Evolutionary conservation across 2,888 invertebrate species (phyloP), one percentile per base, ranked within the genome.

Genomic region (Drosophila monieri): DNA sequence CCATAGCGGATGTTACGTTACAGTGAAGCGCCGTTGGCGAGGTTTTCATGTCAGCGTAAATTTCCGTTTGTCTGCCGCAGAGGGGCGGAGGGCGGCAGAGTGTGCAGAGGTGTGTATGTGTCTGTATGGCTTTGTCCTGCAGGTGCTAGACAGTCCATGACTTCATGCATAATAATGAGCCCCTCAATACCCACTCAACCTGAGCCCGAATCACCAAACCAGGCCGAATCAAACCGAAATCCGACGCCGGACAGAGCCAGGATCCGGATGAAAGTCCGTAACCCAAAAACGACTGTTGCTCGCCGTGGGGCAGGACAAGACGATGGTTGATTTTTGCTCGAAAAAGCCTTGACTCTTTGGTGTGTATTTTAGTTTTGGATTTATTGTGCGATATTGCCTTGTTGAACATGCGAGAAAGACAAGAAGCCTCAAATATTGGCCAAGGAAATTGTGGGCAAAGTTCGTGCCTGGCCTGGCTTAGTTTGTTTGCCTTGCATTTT

Each of bases 31-130:
- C 86, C 83, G 66, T 54, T 48, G 80, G 86, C 86, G 64, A 85
- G 80, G 80, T 77, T 85, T 81, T 77, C 78, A 83, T 85, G 85
- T 83, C 83, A 85, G 85, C 85, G 83, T 74, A 80, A 85, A 85
- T 84, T 85, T 84, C 85, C 83, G 83, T 84, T 83, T 68, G 71
- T 65, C 48, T 69, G 77, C 73, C 74, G 69, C 76, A 83, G 77
- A 68, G 39, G 8, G 55, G 25, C 57, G 46, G 27, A 43, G 15
- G 49, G 55, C 18, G 51, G 18, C 18, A 18, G 47, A 48, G 37
- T 41, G 27, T 25, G 39, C 15, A 44, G 15, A 43, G 43, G 51
- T 47, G 21, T 43, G 41, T 62, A 37, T 60, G 59, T 43, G 23
- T 55, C 49, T 67, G 52, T 56, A 56, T n/a, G 43, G 72, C 62